Conservation (phyloP, 2,888 invertebrate species). For the Heliconius hortense region DNA sequence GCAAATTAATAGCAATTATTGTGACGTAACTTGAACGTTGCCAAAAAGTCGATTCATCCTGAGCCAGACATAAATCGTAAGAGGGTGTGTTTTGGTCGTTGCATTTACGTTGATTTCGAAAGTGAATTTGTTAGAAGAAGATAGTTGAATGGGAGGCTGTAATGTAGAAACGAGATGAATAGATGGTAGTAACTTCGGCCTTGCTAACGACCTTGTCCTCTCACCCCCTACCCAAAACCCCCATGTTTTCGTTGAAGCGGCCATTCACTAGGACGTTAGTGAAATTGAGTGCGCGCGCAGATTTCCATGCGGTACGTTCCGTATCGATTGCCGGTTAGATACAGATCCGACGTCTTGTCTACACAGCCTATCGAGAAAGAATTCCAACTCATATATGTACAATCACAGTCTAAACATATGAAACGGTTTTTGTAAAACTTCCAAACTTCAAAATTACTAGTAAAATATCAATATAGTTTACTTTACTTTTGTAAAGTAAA, state of each 20-base stretch:
- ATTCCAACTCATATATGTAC: slow-evolving; percentile 40
- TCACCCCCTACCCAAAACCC: slow-evolving; percentile 57
- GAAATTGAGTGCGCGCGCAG: slow-evolving; percentile 75
- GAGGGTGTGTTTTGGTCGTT: slow-evolving; percentile 61
- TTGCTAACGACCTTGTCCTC: slow-evolving; percentile 71
- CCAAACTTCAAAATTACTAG: background rate
- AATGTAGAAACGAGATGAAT: slow-evolving; percentile 58
- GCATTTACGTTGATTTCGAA: slow-evolving; percentile 67
- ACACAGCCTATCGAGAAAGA: slow-evolving; percentile 48
- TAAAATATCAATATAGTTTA: background rate
- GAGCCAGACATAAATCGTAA: slow-evolving; percentile 55
- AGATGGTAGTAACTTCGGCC: slow-evolving; percentile 70
- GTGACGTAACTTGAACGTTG: slow-evolving; percentile 35
- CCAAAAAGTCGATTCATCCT: slow-evolving; percentile 43
- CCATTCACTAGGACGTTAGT: slow-evolving; percentile 72
- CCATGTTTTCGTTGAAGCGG: slow-evolving; percentile 62
- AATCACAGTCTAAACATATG: slow-evolving; percentile 48
- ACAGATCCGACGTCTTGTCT: slow-evolving; percentile 58
- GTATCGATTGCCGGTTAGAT: slow-evolving; percentile 69
- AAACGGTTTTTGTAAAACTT: slow-evolving; percentile 30
- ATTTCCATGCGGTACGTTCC: slow-evolving; percentile 57
- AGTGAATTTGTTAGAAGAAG: slow-evolving; percentile 63
- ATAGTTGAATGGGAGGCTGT: slow-evolving; percentile 37
- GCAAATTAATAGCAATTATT: slow-evolving; percentile 22
- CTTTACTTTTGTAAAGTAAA: no score